phyloP scores from a whole-genome alignment of 2,113 vertebrate genomes.

The Sprattus sprattus region DNA sequence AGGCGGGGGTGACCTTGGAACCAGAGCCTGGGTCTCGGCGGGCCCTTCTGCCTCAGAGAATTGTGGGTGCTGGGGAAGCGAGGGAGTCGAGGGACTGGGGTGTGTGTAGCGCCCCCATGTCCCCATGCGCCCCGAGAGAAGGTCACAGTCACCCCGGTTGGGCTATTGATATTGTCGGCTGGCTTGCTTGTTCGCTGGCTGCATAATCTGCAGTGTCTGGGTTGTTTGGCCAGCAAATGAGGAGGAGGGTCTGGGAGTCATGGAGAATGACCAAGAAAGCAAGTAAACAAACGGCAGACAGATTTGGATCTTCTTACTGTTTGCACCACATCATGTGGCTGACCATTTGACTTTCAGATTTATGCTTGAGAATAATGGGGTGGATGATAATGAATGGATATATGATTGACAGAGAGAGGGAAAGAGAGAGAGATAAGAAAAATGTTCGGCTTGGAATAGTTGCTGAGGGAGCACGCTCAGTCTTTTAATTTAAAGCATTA shows the following conservation, averaged over 20 bases:
- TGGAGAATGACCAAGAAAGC: no score
- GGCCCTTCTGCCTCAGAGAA: background rate
- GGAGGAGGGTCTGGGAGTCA: background rate
- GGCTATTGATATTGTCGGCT: background rate
- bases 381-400: background rate
- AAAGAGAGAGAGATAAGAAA: background rate
- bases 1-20: background rate
- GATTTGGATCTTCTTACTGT: background rate
- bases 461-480: background rate
- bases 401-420: background rate
- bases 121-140: background rate
- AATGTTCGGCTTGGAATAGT: background rate
- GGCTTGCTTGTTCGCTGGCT: background rate
- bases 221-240: background rate
- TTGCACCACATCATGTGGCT: background rate
- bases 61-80: background rate
- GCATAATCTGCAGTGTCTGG: background rate
- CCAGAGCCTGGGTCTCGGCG: background rate
- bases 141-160: background rate
- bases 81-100: background rate
- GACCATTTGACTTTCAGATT: background rate
- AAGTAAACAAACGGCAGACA: background rate
- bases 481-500: conserved; percentile 5
- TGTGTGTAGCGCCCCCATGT: background rate
- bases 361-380: background rate